These are phyloP conservation scores for Thymelicus acteon DNA, from an alignment of 2,888 invertebrate genomes.

Conservation along the genomic window DNA sequence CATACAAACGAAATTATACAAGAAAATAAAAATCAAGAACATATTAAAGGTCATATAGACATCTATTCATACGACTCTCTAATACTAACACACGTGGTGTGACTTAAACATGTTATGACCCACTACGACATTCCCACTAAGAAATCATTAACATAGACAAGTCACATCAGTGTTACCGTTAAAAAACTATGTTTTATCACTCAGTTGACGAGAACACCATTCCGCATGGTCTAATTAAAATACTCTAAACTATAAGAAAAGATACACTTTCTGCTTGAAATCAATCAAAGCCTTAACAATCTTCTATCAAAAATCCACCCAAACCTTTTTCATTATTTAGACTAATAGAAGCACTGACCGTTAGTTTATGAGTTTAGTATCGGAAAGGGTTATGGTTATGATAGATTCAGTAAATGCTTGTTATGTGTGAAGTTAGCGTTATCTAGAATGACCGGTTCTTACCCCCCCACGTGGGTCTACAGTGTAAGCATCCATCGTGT, in stretches of 20 bases:
- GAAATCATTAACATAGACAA: slow-evolving; percentile 21
- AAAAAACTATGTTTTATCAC: slow-evolving; percentile 65
- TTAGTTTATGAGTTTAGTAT: background rate
- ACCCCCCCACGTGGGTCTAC: too few species aligned
- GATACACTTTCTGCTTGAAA: slow-evolving; percentile 11
- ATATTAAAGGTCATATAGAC: background rate
- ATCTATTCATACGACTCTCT: slow-evolving; percentile 14
- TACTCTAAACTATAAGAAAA: slow-evolving; percentile 29
- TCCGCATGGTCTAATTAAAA: slow-evolving; percentile 38
- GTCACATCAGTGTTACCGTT: slow-evolving; percentile 37
- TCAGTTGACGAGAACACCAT: slow-evolving; percentile 73
- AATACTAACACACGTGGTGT: slow-evolving; percentile 17
- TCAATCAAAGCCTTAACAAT: slow-evolving; percentile 1
- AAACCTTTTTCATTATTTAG: background rate
- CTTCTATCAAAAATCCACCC: background rate
- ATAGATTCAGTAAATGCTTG: too few species aligned
- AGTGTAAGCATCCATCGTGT: too few species aligned
- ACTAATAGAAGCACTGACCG: background rate
- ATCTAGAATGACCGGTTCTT: too few species aligned
- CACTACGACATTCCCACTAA: background rate
- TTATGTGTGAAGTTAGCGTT: too few species aligned
- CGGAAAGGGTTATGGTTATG: too few species aligned
- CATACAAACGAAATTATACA: background rate
- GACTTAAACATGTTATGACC: slow-evolving; percentile 25
- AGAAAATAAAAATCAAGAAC: background rate